Conservation (phyloP, 2,113 vertebrate genomes). For the Cromileptes altivelis region DNA sequence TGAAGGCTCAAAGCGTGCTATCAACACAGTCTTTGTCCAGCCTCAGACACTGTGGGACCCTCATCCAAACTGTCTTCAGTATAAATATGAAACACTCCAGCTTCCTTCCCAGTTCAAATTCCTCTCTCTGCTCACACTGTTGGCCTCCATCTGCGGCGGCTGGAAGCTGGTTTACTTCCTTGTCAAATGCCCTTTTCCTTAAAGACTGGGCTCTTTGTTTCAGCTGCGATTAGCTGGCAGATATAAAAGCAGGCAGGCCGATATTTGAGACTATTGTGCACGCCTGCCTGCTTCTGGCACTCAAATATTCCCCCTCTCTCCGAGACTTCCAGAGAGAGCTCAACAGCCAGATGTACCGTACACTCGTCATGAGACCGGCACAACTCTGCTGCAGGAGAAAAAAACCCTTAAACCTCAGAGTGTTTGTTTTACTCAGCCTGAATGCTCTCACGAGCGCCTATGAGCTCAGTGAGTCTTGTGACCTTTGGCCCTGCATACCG, state of each 20-base stretch:
- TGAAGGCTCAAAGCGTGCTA: neutral
- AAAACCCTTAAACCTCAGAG: neutral
- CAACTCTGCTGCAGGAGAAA: neutral
- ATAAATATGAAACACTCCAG: constrained; percentile 19
- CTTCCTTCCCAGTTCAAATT: constrained; percentile 28
- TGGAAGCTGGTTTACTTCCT: constrained; percentile 56
- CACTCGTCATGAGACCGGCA: constrained; percentile 18
- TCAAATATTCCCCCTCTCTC: constrained; percentile 16
- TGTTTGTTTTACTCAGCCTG: constrained; percentile 47
- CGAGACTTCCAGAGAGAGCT: neutral
- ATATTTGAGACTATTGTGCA: constrained; percentile 80
- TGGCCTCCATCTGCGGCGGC: neutral
- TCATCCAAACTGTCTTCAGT: constrained; percentile 7
- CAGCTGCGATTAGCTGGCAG: constrained; percentile 68
- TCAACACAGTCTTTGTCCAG: neutral
- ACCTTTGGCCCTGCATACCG: constrained; percentile 52
- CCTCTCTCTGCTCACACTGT: constrained; percentile 13
- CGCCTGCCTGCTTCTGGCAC: constrained; percentile 51
- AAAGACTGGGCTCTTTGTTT: constrained; percentile 83
- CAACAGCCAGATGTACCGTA: constrained; percentile 5
- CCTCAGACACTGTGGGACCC: neutral
- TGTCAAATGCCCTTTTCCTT: constrained; percentile 70
- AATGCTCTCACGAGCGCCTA: constrained; percentile 28
- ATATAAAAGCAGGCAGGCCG: constrained; percentile 63
- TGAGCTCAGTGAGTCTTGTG: neutral